These are phyloP conservation scores for Bubo bubo DNA, from an alignment of 2,113 vertebrate genomes.

Conservation along the genomic window DNA sequence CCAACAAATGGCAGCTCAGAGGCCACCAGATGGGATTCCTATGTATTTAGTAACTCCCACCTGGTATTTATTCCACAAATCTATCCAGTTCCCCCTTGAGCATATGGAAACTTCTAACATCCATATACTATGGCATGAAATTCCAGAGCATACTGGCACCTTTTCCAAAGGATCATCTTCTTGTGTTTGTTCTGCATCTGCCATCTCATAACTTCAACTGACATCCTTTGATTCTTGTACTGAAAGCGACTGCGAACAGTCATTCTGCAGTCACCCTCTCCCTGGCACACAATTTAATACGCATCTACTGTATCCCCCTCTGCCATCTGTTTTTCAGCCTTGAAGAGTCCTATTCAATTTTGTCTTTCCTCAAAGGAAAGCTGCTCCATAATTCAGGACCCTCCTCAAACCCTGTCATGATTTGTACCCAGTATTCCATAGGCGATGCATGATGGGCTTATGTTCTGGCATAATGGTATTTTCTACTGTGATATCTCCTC, in stretches of 20 bases:
- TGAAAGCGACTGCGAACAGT: not conserved
- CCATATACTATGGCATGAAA: not conserved
- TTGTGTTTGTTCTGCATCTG: not conserved
- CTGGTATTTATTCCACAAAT: not conserved
- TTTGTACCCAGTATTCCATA: fast-evolving
- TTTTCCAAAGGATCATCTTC: not conserved
- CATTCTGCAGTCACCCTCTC: not conserved
- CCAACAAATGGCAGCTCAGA: not conserved
- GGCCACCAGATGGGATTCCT: not conserved
- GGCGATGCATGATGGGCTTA: fast-evolving
- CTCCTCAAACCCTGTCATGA: not conserved
- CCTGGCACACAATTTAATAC: not conserved
- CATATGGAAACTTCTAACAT: not conserved
- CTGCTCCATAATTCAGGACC: not conserved
- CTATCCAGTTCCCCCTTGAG: not conserved
- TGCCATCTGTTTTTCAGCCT: constrained; percentile 1
- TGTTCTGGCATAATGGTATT: not conserved
- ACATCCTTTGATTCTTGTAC: not conserved
- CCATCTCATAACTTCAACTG: not conserved
- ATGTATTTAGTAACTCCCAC: not conserved
- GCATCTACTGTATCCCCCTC: not conserved
- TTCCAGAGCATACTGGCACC: not conserved
- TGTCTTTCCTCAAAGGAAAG: not conserved
- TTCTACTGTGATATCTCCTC: not conserved
- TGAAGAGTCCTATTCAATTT: constrained; percentile 2